phyloP scores from a whole-genome alignment of 1,140 invertebrate genomes.

The Parapsyche elsis region DNA sequence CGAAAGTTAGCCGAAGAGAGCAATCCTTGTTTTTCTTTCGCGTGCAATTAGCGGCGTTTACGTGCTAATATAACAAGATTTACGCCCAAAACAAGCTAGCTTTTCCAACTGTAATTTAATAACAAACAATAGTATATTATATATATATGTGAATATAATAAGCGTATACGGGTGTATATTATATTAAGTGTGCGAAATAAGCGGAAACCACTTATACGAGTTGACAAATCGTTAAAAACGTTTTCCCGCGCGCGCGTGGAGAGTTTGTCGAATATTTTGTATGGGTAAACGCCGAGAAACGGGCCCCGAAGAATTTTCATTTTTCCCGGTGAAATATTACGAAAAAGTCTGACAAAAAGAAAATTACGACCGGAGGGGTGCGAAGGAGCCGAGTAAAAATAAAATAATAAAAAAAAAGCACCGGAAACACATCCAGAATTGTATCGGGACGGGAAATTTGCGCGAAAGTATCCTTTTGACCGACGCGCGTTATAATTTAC shows the following conservation, averaged over 20 bases:
- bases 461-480: neutral
- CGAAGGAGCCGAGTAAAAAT: neutral
- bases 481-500: neutral
- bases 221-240: neutral
- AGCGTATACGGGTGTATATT: too few relatives aligned
- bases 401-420: neutral
- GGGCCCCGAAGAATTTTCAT: neutral
- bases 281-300: neutral
- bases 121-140: too few relatives aligned
- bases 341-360: neutral
- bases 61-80: neutral
- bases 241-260: neutral
- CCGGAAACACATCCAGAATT: slow-evolving; percentile 10
- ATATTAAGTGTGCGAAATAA: too few relatives aligned
- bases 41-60: neutral
- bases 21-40: neutral
- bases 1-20: neutral
- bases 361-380: slow-evolving; percentile 5
- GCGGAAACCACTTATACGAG: neutral
- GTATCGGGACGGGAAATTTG: neutral
- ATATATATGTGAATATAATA: too few relatives aligned
- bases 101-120: too few relatives aligned
- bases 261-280: neutral
- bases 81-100: too few relatives aligned
- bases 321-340: neutral